Base-by-base conservation (phyloP, 2,113 vertebrate species). In the Empidonax traillii region DNA sequence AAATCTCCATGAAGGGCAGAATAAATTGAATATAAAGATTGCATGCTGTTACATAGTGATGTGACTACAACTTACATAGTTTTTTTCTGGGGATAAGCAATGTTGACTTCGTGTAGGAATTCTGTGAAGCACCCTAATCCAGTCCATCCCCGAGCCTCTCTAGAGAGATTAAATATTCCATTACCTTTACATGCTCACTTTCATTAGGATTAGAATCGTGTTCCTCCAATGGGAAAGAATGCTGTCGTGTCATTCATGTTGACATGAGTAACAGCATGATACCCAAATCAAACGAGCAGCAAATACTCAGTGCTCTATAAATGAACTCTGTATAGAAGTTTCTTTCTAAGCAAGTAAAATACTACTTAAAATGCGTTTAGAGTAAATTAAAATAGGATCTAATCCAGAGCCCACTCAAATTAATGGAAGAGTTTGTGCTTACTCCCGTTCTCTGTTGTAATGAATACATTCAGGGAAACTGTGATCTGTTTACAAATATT, bases 351-450 rank as follows among this genome's bases (percentile, higher is more conserved):
- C n/a, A 55, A 85, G 28, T 22, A 4, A 90, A 94, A 90, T 83
- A 53, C 62, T 80, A 53, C 71, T 92, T 87, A 77, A 93, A 94
- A 88, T 69, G 33, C 21, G 31, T 94, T 96, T 88, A 90, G 75
- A 79, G 49, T 25, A 90, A 93, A 92, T 96, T 66, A 87, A 93
- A 93, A 76, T 43, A 69, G 49, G 23, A 69, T 83, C 46, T 61
- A 82, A 90, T 91, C 62, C 59, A 73, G 68, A 88, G 46, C 25
- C 49, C n/a, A 43, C 63, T 87, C 65, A 82, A 89, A 89, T 90
- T 52, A 65, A 58, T 52, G 74, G 71, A 72, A 61, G 44, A 61
- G 10, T 65, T 91, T 47, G 20, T 51, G 24, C 59, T 75, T 68
- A 16, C 85, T 87, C 62, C 37, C 73, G 31, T 79, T 91, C 33